Conservation (phyloP, 1,140 invertebrate genomes). For the Drosophila malerkotliana region DNA sequence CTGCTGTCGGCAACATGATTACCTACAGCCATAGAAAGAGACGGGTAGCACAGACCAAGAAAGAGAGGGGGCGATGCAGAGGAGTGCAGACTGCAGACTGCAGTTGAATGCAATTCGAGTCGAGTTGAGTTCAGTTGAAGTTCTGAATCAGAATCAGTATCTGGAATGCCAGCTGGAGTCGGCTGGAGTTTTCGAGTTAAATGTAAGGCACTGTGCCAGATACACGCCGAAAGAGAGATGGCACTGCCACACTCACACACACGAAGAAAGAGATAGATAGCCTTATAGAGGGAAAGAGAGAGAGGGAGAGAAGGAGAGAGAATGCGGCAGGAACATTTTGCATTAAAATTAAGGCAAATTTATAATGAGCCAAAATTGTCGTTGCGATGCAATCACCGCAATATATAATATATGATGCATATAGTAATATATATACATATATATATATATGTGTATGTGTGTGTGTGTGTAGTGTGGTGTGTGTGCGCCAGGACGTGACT, state of each 20-base stretch:
- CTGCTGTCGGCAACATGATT: slow-evolving; percentile 80
- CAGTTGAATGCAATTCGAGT: slow-evolving; percentile 56
- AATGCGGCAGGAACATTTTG: slow-evolving; percentile 64
- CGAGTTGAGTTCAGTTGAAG: slow-evolving; percentile 24
- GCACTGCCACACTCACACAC: background rate
- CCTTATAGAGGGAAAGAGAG: slow-evolving; percentile 1
- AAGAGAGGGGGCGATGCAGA: background rate
- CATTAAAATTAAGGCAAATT: slow-evolving; percentile 81
- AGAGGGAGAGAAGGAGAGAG: slow-evolving; percentile 6
- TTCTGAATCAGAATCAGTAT: slow-evolving; percentile 7
- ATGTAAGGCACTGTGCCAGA: slow-evolving; percentile 77
- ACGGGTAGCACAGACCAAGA: background rate
- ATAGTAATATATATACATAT: slow-evolving; percentile 22
- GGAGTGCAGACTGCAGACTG: slow-evolving; percentile 40
- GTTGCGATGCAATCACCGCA: slow-evolving; percentile 56
- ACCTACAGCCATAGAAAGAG: slow-evolving; percentile 56
- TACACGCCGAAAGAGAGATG: slow-evolving; percentile 44
- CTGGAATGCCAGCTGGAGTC: slow-evolving; percentile 31
- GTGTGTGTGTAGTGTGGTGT: slow-evolving; percentile 6
- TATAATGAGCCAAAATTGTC: slow-evolving; percentile 80
- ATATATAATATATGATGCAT: slow-evolving; percentile 50
- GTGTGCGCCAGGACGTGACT: slow-evolving; percentile 31
- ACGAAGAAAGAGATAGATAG: slow-evolving; percentile 1
- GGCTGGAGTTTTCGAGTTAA: slow-evolving; percentile 53
- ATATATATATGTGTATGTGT: slow-evolving; percentile 28